Evolutionary conservation across 2,113 vertebrate species (phyloP).

Genomic region (Haemorhous mexicanus): DNA sequence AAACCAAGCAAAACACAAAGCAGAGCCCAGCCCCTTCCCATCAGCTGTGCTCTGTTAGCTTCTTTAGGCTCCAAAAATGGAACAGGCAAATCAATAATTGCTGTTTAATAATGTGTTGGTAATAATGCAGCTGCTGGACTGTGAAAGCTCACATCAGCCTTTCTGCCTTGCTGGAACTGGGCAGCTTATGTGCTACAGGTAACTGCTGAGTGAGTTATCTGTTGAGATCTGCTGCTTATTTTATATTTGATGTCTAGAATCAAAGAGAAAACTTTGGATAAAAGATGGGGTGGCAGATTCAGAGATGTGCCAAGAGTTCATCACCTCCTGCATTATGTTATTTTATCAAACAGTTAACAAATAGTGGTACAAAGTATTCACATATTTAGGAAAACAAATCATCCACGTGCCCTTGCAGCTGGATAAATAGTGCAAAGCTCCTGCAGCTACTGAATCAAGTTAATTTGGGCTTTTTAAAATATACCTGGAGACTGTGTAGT

Average conservation of each 20-base stretch:
- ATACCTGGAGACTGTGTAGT: neutral
- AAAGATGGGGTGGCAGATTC: neutral
- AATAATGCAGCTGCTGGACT: neutral
- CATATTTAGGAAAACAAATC: neutral
- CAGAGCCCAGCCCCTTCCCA: neutral
- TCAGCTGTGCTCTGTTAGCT: neutral
- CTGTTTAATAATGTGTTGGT: neutral
- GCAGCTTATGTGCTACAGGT: neutral
- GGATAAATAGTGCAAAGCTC: neutral
- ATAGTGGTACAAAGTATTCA: neutral
- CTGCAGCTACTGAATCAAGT: slow-evolving; percentile 2
- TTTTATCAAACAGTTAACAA: neutral
- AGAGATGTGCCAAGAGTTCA: neutral
- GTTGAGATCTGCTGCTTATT: rapidly evolving
- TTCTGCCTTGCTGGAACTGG: neutral
- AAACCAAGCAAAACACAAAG: neutral
- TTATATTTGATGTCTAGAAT: neutral
- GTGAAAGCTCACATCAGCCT: neutral
- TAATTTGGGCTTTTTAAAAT: neutral
- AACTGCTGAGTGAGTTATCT: neutral
- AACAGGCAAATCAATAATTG: neutral
- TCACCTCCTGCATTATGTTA: neutral
- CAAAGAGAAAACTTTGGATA: neutral
- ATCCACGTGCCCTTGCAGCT: neutral
- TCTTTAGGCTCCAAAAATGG: neutral